A percentile compares a stretch with the other conserved stretches of the same genome.
phyloP scores from a whole-genome alignment of 2,113 vertebrate genomes.

The Peromyscus maniculatus region DNA sequence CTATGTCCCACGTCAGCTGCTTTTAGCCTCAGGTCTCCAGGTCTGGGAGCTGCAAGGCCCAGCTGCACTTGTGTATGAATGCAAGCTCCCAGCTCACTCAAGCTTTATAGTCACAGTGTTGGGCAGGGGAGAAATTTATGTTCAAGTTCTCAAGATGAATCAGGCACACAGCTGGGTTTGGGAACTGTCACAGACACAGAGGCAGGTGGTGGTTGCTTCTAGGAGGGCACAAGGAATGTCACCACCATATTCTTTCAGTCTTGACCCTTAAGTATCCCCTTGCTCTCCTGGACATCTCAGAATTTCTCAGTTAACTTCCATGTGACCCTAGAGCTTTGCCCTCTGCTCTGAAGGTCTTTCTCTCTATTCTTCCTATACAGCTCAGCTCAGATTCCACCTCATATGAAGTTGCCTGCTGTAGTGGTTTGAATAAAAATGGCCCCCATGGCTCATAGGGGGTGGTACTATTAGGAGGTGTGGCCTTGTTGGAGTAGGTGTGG shows the following conservation, averaged over 20 bases:
- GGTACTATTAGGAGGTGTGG: background rate
- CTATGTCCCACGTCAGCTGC: accelerated
- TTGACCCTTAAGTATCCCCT: background rate
- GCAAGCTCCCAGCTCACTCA: background rate
- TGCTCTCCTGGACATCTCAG: background rate
- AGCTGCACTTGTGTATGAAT: background rate
- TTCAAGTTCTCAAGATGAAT: background rate
- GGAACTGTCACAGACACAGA: background rate
- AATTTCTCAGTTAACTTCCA: background rate
- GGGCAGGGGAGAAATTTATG: background rate
- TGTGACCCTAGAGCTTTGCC: background rate
- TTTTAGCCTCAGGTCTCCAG: background rate
- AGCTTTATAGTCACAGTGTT: background rate
- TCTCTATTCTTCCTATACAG: background rate
- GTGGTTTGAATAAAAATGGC: background rate
- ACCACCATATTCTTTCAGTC: background rate
- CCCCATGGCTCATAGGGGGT: background rate
- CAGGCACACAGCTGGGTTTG: accelerated
- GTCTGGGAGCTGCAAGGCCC: background rate
- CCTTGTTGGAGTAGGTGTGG: background rate
- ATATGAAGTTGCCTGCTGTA: background rate
- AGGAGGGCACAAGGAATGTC: background rate
- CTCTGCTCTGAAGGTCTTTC: background rate
- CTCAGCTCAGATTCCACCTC: background rate
- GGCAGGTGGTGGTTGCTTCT: accelerated